Evolutionary conservation across 2,113 vertebrate genomes (phyloP), one percentile per base, ranked within the genome.

Genomic region (Bambusicola thoracicus): DNA sequence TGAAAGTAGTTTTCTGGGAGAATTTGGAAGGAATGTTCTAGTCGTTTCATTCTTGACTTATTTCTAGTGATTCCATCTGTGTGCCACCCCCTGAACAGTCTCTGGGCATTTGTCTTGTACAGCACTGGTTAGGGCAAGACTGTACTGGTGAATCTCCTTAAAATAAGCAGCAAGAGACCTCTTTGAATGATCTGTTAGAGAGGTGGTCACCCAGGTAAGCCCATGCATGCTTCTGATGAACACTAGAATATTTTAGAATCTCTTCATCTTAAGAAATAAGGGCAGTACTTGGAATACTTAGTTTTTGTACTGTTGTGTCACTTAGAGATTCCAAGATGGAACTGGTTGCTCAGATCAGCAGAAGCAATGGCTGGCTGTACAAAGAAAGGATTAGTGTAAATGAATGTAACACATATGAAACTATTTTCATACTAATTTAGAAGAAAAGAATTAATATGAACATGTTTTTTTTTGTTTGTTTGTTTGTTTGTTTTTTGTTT

Each of bases 61-160:
- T 53, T 53, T 53, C 3, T 36, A 75, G 24, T n/a, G 20, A 30
- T 38, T 81, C 22, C 11, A 74, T 5, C 27, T 78, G 14, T 10
- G 4, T 29, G 18, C 6, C 16, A 38, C 2, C 2, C 7, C 3
- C 8, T 13, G 32, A 66, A 81, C 53, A 40, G 17, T 48, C 13
- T 40, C 29, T 32, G 29, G 13, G 18, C 5, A 2, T 51, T 48
- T 80, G 41, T 41, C 12, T 82, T 36, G 30, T 12, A 5, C 1
- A 4, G 2, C 6, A 63, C 0, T 0, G 32, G 17, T 36, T 34
- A 56, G 8, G 30, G 1, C 27, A n/a, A 48, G 17, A 21, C 14
- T 67, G 29, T 27, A 51, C n/a, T 22, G 19, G 16, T 8, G 10
- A 46, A 10, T 29, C 24, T 41, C 24, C 30, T 56, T 22, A 14